These are phyloP conservation scores for Illadopsis cleaveri DNA, from an alignment of 2,113 vertebrate genomes.

Conservation along the genomic window DNA sequence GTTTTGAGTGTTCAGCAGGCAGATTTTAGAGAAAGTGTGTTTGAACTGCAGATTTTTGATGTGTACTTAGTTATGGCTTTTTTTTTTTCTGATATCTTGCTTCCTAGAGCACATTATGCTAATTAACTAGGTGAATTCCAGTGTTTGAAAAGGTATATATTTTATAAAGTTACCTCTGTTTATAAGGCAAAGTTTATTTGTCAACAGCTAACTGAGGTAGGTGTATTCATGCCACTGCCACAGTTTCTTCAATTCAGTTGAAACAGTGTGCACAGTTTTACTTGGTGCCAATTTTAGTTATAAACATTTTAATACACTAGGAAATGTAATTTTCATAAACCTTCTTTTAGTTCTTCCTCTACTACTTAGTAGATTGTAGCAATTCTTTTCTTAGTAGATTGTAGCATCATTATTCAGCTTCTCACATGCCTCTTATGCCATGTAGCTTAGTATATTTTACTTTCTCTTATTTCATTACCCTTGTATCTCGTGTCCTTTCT, in stretches of 20 bases:
- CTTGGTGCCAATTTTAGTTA: neutral
- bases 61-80: neutral
- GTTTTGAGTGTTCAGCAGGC: neutral
- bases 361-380: neutral
- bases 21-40: neutral
- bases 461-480: neutral
- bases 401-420: neutral
- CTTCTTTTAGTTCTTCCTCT: neutral
- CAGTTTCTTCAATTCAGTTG: neutral
- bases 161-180: neutral
- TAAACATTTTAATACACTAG: neutral
- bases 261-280: neutral
- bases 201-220: neutral
- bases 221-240: neutral
- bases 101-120: neutral
- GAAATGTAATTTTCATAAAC: neutral
- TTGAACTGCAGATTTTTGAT: neutral
- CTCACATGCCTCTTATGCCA: neutral
- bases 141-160: neutral
- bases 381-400: neutral
- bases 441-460: constrained; percentile 11
- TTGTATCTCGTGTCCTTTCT: neutral
- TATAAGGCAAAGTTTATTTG: neutral
- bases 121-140: neutral
- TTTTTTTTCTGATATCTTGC: neutral